Evolutionary conservation across 1,140 invertebrate species (phyloP).

Genomic region (Tenebrio molitor): DNA sequence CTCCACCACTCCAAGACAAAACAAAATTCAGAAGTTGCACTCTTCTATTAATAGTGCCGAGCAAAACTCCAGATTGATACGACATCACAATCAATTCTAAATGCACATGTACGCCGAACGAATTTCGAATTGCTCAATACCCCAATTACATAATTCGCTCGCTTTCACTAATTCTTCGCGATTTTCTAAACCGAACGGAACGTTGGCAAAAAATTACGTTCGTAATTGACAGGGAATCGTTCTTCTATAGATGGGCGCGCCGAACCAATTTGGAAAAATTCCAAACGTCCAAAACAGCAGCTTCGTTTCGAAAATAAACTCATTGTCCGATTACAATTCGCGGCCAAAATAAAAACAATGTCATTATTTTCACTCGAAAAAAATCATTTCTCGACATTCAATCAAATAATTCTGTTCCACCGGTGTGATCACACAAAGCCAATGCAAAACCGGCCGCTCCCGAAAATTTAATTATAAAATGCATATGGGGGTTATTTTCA

Average conservation of each 20-base stretch:
- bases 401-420: background rate
- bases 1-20: no score
- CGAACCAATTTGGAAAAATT: slow-evolving; percentile 29
- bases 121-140: slow-evolving; percentile 15
- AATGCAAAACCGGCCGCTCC: background rate
- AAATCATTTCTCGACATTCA: background rate
- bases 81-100: background rate
- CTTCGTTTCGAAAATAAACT: slow-evolving; percentile 12
- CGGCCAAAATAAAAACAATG: background rate
- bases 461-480: slow-evolving; percentile 1
- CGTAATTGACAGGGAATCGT: slow-evolving; percentile 10
- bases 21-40: background rate
- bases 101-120: background rate
- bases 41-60: slow-evolving; percentile 9
- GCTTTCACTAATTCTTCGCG: slow-evolving; percentile 28
- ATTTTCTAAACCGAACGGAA: background rate
- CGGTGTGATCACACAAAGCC: no score
- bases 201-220: background rate
- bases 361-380: slow-evolving; percentile 12
- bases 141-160: slow-evolving; percentile 21
- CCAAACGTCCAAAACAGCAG: slow-evolving; percentile 25
- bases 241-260: slow-evolving; percentile 14
- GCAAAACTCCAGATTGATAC: background rate
- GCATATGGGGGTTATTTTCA: no score
- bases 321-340: slow-evolving; percentile 19